These are phyloP conservation scores for Machaerirhynchus nigripectus DNA, from an alignment of 2,113 vertebrate species.

Conservation along the genomic window DNA sequence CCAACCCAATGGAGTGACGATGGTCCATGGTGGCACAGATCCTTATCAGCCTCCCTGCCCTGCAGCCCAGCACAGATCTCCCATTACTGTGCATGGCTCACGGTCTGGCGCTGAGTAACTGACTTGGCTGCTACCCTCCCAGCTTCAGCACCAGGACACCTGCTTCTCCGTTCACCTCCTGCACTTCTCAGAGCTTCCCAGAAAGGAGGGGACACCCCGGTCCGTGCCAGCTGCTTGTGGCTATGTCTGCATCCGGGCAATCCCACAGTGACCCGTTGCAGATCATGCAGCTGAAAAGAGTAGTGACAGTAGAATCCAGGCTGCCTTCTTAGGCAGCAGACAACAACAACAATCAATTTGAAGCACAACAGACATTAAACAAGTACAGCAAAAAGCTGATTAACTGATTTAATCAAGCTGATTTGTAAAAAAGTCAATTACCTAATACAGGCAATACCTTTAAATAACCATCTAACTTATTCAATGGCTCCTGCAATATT, in stretches of 20 bases:
- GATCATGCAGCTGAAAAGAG: neutral
- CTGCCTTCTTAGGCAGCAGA: neutral
- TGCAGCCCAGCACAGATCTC: neutral
- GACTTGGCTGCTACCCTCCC: neutral
- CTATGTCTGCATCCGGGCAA: neutral
- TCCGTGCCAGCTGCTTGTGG: rapidly evolving
- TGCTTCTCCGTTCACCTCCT: neutral
- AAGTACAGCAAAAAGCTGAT: slow-evolving; percentile 50
- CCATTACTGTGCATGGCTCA: rapidly evolving
- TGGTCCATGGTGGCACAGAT: neutral
- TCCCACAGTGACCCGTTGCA: rapidly evolving
- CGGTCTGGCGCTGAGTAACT: rapidly evolving
- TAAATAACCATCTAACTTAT: slow-evolving; percentile 54
- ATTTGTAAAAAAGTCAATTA: slow-evolving; percentile 41
- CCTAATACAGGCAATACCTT: slow-evolving; percentile 41
- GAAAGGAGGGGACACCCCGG: neutral
- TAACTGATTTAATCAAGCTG: slow-evolving; percentile 37
- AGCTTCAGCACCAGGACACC: neutral
- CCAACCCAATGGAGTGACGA: rapidly evolving
- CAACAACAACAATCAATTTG: neutral
- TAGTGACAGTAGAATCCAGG: neutral
- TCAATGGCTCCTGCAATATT: slow-evolving; percentile 33
- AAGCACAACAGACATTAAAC: neutral
- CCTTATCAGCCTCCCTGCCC: too few relatives aligned
- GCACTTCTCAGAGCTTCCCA: neutral